Percentiles rank a stretch among this genome's conserved stretches.
Evolutionary conservation across 2,797 vertebrate genomes (phyloP).

Genomic region (Lerista edwardsae): DNA sequence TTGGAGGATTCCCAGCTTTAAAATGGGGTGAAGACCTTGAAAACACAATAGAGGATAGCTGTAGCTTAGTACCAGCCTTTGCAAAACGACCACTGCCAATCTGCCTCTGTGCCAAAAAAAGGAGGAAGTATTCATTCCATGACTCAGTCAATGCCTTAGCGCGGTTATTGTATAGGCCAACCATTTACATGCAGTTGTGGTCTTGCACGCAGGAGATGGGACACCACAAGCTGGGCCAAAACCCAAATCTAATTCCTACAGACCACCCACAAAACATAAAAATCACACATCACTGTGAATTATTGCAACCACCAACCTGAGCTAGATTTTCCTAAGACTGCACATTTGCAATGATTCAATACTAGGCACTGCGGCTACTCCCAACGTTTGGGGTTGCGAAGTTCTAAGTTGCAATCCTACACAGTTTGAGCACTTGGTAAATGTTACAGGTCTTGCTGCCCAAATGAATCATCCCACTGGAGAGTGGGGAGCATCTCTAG

Average conservation of each 20-base stretch:
- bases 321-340: background rate
- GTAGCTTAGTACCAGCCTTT: rapidly evolving
- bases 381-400: background rate
- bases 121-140: background rate
- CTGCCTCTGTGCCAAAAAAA: too few relatives aligned
- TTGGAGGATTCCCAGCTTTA: background rate
- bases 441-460: background rate
- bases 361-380: background rate
- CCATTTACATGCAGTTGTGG: background rate
- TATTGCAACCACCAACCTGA: background rate
- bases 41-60: background rate
- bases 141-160: rapidly evolving
- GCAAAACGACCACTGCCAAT: background rate
- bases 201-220: background rate
- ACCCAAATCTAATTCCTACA: background rate
- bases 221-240: background rate
- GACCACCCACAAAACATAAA: background rate
- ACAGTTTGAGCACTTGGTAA: background rate
- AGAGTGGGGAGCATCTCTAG: background rate
- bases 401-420: background rate
- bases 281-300: background rate
- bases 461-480: too few relatives aligned
- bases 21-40: background rate
- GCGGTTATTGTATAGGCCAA: background rate
- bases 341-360: background rate